Percentiles rank a stretch among this genome's conserved stretches.
These are phyloP conservation scores for Lucilia cuprina DNA, from an alignment of 1,140 invertebrate species.

Conservation along the genomic window DNA sequence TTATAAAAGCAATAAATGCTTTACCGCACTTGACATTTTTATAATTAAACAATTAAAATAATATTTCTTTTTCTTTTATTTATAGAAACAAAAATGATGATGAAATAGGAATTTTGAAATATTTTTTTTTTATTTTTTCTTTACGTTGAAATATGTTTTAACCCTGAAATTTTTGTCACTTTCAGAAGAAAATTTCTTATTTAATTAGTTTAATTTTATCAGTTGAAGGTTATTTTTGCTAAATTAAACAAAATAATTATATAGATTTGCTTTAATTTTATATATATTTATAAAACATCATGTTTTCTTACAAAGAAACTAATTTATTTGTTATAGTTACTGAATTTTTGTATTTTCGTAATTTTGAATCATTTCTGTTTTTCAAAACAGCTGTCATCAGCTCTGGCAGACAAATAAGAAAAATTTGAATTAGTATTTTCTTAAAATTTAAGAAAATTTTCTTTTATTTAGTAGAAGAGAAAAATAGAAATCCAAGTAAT, in stretches of 20 bases:
- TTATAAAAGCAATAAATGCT: background rate
- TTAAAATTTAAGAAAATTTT: background rate
- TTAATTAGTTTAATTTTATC: background rate
- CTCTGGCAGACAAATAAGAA: background rate
- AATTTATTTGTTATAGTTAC: background rate
- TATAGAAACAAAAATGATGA: no score
- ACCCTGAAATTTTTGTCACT: background rate
- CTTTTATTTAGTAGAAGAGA: background rate
- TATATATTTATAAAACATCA: background rate
- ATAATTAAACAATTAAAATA: background rate
- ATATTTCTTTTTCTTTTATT: no score
- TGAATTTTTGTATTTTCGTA: background rate
- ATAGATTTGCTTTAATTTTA: background rate
- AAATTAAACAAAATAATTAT: background rate
- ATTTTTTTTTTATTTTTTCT: no score
- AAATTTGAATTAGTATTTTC: background rate
- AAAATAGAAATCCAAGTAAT: background rate
- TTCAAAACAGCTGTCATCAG: background rate
- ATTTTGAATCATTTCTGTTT: background rate
- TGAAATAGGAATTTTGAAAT: background rate
- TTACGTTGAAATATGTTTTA: no score
- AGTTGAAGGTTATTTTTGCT: background rate
- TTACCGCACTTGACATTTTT: background rate
- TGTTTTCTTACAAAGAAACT: background rate
- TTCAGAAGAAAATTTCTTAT: background rate